Evolutionary conservation across 2,888 invertebrate species (phyloP), one percentile per base, ranked within the genome.

Genomic region (Ectemnius lituratus): DNA sequence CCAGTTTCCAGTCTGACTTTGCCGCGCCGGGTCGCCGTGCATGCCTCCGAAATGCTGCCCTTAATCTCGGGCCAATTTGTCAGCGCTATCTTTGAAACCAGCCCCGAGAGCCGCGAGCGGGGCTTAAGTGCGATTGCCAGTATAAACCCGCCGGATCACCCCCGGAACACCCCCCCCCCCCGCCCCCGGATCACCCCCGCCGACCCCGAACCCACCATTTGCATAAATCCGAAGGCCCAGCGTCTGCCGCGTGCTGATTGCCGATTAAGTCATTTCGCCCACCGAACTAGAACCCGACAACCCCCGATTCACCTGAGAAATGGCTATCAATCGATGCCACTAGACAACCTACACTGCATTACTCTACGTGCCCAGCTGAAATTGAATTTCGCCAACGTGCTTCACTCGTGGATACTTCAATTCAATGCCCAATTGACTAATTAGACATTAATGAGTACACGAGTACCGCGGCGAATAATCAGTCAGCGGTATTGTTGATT

Each of bases 1-100:
- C 84, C 82, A 84, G 85, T 84, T 84, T 84, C 81, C 70, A 72
- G 72, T 73, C 63, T 67, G 72, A 64, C 71, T 59, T 47, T 67
- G 73, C 72, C 37, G 37, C 37, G 70, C 73, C 73, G 74, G 67
- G 73, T 73, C 80, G 72, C 67, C 75, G 76, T 81, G 81, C 83
- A 81, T 76, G 76, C 74, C 78, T 65, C 76, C 80, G 76, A 83
- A 81, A 75, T 74, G 37, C 37, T 37, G 81, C 76, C 83, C 83
- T 84, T 84, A 83, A 84, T 84, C 81, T 75, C 76, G 73, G 73
- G 74, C 76, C 83, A 84, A 84, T 83, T 84, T 80, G 83, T 84
- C 83, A 81, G 81, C 80, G 81, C 76, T 84, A 84, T 84, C 84
- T 84, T 80, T 79, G 75, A 72, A 37, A 61, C 75, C 70, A 62